Evolutionary conservation across 2,113 vertebrate genomes (phyloP).

Genomic region (Zapus hudsonius): DNA sequence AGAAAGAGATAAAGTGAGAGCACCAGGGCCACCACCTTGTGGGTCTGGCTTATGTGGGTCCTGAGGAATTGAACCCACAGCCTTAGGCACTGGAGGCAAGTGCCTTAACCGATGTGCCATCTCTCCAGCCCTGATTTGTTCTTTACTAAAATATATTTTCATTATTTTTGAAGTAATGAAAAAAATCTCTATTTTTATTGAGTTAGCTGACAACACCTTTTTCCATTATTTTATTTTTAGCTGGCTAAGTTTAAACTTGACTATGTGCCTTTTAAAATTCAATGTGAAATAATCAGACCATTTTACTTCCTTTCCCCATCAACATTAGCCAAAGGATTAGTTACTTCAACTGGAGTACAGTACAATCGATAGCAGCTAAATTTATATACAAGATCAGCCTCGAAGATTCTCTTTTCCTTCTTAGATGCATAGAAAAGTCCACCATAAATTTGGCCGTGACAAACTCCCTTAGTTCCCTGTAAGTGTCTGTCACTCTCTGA

Average conservation of each 20-base stretch:
- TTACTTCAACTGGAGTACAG: conserved; percentile 53
- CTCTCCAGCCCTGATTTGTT: conserved; percentile 66
- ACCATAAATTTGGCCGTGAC: conserved; percentile 49
- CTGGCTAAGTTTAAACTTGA: conserved; percentile 77
- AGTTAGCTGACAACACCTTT: conserved; percentile 76
- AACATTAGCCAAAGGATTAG: conserved; percentile 60
- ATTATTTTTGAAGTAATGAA: conserved; percentile 78
- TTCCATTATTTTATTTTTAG: conserved; percentile 80
- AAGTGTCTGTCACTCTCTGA: conserved; percentile 17
- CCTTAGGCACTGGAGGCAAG: too few species aligned
- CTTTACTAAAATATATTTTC: conserved; percentile 78
- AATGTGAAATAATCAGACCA: conserved; percentile 74
- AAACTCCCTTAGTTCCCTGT: conserved; percentile 26
- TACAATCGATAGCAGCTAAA: conserved; percentile 72
- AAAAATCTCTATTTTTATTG: conserved; percentile 79
- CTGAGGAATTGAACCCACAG: too few species aligned
- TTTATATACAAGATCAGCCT: conserved; percentile 55
- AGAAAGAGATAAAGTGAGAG: too few species aligned
- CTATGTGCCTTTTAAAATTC: conserved; percentile 72
- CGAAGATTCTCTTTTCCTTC: conserved; percentile 63
- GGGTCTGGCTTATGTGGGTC: too few species aligned
- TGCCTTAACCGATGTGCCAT: too few species aligned
- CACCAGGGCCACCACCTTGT: too few species aligned
- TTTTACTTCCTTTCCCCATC: conserved; percentile 69
- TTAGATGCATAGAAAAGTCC: conserved; percentile 42